Evolutionary conservation across 2,797 vertebrate genomes (phyloP).

Genomic region (Orientallactaga sibirica): DNA sequence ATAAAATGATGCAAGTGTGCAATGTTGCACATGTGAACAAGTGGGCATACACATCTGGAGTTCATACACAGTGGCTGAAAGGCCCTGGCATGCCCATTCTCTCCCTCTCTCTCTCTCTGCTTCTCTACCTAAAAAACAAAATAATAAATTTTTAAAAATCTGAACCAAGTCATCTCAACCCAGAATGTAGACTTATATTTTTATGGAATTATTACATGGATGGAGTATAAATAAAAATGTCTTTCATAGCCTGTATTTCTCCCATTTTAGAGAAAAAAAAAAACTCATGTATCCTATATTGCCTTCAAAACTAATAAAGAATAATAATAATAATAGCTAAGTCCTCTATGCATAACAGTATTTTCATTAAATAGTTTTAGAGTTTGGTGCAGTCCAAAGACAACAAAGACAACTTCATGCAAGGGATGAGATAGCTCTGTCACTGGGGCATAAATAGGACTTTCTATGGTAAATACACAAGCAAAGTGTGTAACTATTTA

Average conservation of each 20-base stretch:
- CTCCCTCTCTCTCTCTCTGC: no score
- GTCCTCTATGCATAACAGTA: slow-evolving; percentile 23
- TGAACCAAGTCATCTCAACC: background rate
- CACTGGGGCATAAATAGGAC: slow-evolving; percentile 70
- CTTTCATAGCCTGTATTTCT: background rate
- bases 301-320: slow-evolving; percentile 1
- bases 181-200: background rate
- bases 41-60: no score
- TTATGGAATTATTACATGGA: background rate
- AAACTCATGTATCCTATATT: background rate
- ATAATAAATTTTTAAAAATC: background rate
- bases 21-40: no score
- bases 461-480: slow-evolving; percentile 72
- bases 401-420: slow-evolving; percentile 44
- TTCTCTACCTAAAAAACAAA: no score
- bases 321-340: background rate
- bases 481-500: slow-evolving; percentile 74
- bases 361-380: slow-evolving; percentile 49
- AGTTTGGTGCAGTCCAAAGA: slow-evolving; percentile 70
- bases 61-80: no score
- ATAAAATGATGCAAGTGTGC: no score
- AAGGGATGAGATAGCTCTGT: slow-evolving; percentile 32
- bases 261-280: background rate
- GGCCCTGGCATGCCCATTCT: no score
- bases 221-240: background rate